Evolutionary conservation across 2,888 invertebrate species (phyloP).

Genomic region (Drosophila planitibia): DNA sequence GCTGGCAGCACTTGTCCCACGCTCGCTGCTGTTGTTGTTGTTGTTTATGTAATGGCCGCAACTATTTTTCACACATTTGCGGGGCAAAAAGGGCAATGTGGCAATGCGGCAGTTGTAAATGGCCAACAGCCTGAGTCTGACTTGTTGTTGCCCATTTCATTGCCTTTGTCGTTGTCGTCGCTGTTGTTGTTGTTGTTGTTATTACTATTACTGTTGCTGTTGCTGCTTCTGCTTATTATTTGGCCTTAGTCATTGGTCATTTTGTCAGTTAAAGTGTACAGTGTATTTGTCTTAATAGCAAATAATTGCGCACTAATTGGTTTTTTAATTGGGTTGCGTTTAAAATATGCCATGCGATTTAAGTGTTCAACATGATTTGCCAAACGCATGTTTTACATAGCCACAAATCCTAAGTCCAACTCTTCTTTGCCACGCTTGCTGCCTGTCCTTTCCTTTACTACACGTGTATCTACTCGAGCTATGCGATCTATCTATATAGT

Average conservation of each 20-base stretch:
- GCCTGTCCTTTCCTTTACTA: no score
- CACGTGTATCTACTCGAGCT: neutral
- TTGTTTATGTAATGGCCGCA: conserved; percentile 57
- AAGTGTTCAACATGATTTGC: conserved; percentile 1
- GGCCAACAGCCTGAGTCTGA: conserved; percentile 35
- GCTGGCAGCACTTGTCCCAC: conserved; percentile 49
- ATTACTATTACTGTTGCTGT: conserved; percentile 18
- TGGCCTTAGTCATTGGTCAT: conserved; percentile 51
- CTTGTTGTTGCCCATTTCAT: conserved; percentile 32
- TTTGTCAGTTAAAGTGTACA: conserved; percentile 21
- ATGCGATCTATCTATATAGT: neutral
- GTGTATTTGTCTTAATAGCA: conserved; percentile 56
- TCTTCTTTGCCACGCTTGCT: neutral
- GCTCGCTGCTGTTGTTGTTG: conserved; percentile 31
- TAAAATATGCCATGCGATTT: neutral
- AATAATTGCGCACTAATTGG: conserved; percentile 73
- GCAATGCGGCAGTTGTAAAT: conserved; percentile 15
- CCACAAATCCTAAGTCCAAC: neutral
- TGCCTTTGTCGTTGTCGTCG: conserved; percentile 21
- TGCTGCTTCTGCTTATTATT: conserved; percentile 18
- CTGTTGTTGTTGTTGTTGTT: conserved; percentile 16
- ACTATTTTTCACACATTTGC: conserved; percentile 70
- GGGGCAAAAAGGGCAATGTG: conserved; percentile 21
- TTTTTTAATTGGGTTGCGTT: conserved; percentile 49
- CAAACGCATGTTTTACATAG: neutral